Conservation (phyloP, 2,888 invertebrate species). For the Epistrophe grossulariae region DNA sequence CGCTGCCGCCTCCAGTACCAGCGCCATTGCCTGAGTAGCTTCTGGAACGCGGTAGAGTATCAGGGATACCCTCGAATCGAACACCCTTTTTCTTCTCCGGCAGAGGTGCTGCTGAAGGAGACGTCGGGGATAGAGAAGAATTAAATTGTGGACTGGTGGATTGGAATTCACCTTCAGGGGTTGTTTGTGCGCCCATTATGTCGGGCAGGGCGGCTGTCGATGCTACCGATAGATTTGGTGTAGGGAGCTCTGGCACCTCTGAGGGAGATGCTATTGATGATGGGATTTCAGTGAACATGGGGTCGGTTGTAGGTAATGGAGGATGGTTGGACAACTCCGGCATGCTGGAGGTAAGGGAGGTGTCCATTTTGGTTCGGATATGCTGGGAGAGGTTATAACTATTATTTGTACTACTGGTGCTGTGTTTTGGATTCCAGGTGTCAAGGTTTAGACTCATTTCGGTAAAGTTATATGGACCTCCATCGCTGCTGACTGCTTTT, state of each 20-base stretch:
- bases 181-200: constrained; percentile 80
- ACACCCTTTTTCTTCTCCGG: constrained; percentile 83
- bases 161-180: constrained; percentile 81
- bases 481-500: constrained; percentile 81
- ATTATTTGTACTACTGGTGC: constrained; percentile 78
- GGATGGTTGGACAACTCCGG: constrained; percentile 84
- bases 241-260: constrained; percentile 82
- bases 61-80: constrained; percentile 83
- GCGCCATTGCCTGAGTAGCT: constrained; percentile 85
- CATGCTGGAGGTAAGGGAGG: constrained; percentile 85
- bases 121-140: constrained; percentile 78
- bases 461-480: constrained; percentile 86
- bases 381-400: constrained; percentile 81
- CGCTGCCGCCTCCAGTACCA: constrained; percentile 78
- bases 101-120: constrained; percentile 76
- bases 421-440: constrained; percentile 85
- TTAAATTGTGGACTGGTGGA: constrained; percentile 80
- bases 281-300: constrained; percentile 73
- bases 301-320: constrained; percentile 76
- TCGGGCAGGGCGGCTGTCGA: constrained; percentile 84
- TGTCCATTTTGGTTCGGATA: constrained; percentile 81
- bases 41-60: constrained; percentile 85
- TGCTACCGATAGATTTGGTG: constrained; percentile 85
- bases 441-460: constrained; percentile 85
- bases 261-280: constrained; percentile 77